Conservation (phyloP, 2,888 invertebrate genomes). For the Sinohyriopsis cumingii region DNA sequence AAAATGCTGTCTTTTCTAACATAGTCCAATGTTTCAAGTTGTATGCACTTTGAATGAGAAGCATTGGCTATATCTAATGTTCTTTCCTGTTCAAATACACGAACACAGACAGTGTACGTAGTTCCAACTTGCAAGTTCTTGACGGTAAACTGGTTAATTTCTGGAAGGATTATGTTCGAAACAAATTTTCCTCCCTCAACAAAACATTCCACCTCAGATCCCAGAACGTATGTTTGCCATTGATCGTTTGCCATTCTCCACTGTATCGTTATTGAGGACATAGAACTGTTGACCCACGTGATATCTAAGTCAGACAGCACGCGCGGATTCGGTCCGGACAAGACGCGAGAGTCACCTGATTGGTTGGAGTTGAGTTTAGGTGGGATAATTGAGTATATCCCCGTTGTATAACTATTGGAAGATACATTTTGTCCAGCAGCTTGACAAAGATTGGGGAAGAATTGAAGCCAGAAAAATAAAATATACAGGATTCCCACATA, state of each 20-base stretch:
- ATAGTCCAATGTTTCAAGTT: constrained; percentile 40
- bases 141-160: constrained; percentile 23
- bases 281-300: constrained; percentile 30
- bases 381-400: too few species aligned
- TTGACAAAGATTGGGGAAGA: too few species aligned
- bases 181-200: constrained; percentile 26
- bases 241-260: constrained; percentile 20
- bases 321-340: too few species aligned
- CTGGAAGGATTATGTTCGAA: constrained; percentile 21
- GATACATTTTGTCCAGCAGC: too few species aligned
- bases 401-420: too few species aligned
- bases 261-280: constrained; percentile 23
- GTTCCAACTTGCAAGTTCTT: constrained; percentile 23
- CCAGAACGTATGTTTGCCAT: constrained; percentile 17
- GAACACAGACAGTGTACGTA: constrained; percentile 33
- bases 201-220: constrained; percentile 31
- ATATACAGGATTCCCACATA: too few species aligned
- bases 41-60: constrained; percentile 38
- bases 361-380: too few species aligned
- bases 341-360: too few species aligned
- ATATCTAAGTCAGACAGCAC: constrained; percentile 9
- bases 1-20: constrained; percentile 40
- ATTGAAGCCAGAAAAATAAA: too few species aligned
- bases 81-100: constrained; percentile 25
- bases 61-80: constrained; percentile 21